These are phyloP conservation scores for Wiebesia pumilae DNA, from an alignment of 1,140 invertebrate genomes.

Conservation along the genomic window DNA sequence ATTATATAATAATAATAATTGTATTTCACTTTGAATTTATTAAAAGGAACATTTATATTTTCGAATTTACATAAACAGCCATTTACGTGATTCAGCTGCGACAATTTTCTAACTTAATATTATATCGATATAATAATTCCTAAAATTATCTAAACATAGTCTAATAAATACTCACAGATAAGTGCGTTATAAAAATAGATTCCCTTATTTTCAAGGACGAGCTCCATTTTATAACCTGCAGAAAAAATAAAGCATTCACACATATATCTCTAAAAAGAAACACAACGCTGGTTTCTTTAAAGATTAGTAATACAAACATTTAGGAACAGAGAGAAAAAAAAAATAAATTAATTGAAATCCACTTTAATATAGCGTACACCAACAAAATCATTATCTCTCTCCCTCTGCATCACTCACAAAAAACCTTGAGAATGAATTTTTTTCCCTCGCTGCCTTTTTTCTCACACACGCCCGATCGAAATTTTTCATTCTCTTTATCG, in stretches of 20 bases:
- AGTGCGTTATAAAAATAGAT: neutral
- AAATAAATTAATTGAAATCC: constrained; percentile 34
- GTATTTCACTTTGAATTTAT: no score
- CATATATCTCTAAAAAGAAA: constrained; percentile 7
- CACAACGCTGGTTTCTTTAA: neutral
- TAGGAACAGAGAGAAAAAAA: constrained; percentile 1
- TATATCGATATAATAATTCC: neutral
- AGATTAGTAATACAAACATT: constrained; percentile 10
- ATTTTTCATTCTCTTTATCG: neutral
- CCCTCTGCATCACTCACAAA: neutral
- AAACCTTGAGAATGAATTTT: constrained; percentile 39
- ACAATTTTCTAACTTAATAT: no score
- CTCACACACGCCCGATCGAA: neutral
- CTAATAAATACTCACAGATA: neutral
- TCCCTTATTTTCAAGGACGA: constrained; percentile 2
- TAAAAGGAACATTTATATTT: neutral
- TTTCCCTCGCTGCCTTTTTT: constrained; percentile 8
- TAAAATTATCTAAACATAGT: neutral
- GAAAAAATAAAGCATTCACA: neutral
- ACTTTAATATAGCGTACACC: neutral
- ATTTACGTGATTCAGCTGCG: no score
- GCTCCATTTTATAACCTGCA: neutral
- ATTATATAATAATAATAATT: no score
- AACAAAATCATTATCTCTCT: constrained; percentile 26
- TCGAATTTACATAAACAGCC: no score